A percentile compares a stretch with the other conserved stretches of the same genome.
phyloP scores from a whole-genome alignment of 1,140 invertebrate genomes.

The Marisa cornuarietis region DNA sequence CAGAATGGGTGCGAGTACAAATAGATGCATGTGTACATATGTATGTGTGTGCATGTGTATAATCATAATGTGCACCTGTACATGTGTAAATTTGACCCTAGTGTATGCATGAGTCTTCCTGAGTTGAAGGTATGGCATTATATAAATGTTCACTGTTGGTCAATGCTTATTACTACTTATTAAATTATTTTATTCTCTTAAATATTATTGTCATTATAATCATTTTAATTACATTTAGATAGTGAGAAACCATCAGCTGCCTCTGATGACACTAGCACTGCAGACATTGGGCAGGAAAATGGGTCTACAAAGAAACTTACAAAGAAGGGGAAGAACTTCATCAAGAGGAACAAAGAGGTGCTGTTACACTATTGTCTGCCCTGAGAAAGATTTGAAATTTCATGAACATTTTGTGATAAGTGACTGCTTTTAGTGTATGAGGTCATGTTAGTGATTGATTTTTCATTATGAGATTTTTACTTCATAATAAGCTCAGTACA shows the following conservation, averaged over 20 bases:
- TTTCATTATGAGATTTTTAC: too few relatives aligned
- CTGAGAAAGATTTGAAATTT: too few relatives aligned
- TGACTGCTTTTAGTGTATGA: too few relatives aligned
- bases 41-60: neutral
- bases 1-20: neutral
- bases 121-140: too few relatives aligned
- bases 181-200: neutral
- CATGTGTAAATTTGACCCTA: neutral
- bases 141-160: neutral
- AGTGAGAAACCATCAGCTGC: slow-evolving; percentile 17
- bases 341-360: slow-evolving; percentile 64
- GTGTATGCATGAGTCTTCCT: neutral
- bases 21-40: neutral
- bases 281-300: neutral
- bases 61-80: too few relatives aligned
- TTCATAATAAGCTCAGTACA: too few relatives aligned
- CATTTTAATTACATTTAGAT: neutral
- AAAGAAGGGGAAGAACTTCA: slow-evolving; percentile 56
- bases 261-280: slow-evolving; percentile 11
- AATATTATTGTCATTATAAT: neutral
- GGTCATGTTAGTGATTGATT: too few relatives aligned
- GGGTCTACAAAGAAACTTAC: slow-evolving; percentile 27
- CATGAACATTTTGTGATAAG: too few relatives aligned
- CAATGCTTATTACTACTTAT: neutral
- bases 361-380: too few relatives aligned